Conservation (phyloP, 2,113 vertebrate genomes). For the Oryzias celebensis region DNA sequence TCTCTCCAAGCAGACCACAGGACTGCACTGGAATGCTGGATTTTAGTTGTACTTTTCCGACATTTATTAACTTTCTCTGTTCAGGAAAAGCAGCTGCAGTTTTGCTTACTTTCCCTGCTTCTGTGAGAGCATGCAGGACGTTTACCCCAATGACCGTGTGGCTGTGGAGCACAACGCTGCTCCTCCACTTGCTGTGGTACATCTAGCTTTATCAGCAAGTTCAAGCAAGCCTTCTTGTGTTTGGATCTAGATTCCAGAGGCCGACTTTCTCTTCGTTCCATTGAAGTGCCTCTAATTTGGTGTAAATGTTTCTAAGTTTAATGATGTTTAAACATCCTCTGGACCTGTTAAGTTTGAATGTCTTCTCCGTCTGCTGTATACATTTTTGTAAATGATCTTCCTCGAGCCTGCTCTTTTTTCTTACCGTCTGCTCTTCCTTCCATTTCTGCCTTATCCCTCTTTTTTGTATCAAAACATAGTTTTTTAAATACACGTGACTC, state of each 20-base stretch:
- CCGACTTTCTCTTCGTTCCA: conserved; percentile 29
- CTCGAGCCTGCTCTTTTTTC: conserved; percentile 22
- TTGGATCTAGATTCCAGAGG: conserved; percentile 7
- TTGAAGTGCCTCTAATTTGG: conserved; percentile 72
- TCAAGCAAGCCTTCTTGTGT: conserved; percentile 10
- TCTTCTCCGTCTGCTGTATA: conserved; percentile 43
- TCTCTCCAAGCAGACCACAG: conserved; percentile 13
- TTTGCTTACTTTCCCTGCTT: neutral
- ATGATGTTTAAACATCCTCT: conserved; percentile 34
- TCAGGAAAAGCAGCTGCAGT: neutral
- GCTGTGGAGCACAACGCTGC: conserved; percentile 3
- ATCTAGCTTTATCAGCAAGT: conserved; percentile 5
- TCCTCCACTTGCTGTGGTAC: neutral
- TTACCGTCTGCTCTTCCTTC: conserved; percentile 25
- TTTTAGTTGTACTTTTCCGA: conserved; percentile 36
- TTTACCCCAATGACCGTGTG: neutral
- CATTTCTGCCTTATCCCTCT: conserved; percentile 50
- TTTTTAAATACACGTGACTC: conserved; percentile 13
- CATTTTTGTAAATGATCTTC: conserved; percentile 36
- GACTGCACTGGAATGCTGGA: conserved; percentile 51
- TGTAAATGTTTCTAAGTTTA: conserved; percentile 17
- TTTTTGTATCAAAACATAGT: conserved; percentile 7
- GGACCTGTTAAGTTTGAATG: conserved; percentile 56
- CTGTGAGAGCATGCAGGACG: conserved; percentile 2
- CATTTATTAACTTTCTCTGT: neutral